Conservation (phyloP, 2,113 vertebrate species). For the Pterophyllum scalare region DNA sequence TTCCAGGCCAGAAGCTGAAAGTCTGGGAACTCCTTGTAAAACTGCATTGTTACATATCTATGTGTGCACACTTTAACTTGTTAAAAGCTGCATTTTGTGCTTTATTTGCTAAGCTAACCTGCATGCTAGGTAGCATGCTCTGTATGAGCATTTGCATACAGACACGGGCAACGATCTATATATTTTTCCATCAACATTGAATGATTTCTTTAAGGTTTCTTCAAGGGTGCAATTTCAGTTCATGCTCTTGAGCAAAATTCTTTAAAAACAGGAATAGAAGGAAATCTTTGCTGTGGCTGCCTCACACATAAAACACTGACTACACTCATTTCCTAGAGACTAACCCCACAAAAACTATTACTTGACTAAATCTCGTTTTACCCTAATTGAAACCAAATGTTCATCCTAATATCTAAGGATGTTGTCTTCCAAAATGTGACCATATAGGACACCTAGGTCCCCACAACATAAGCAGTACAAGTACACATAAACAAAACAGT, state of each 20-base stretch:
- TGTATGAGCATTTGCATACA: background rate
- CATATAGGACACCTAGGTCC: background rate
- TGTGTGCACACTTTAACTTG: background rate
- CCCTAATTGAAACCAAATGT: background rate
- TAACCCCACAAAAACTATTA: background rate
- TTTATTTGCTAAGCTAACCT: background rate
- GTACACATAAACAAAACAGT: background rate
- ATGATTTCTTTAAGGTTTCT: background rate
- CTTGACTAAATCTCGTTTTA: background rate
- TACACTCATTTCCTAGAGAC: background rate
- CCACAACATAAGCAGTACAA: background rate
- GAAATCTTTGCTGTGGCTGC: conserved; percentile 20
- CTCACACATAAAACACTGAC: background rate
- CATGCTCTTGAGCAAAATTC: background rate
- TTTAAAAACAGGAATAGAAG: conserved; percentile 4
- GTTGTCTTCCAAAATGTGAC: background rate
- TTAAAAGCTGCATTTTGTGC: background rate
- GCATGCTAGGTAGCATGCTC: background rate
- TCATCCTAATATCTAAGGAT: fast-evolving
- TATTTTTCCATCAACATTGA: background rate
- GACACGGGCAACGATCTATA: fast-evolving
- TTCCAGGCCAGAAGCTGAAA: background rate
- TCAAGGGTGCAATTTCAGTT: background rate
- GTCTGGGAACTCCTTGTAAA: too few species aligned
- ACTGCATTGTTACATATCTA: background rate